These are phyloP conservation scores for Cyclophora punctaria DNA, from an alignment of 2,888 invertebrate species.

Conservation along the genomic window DNA sequence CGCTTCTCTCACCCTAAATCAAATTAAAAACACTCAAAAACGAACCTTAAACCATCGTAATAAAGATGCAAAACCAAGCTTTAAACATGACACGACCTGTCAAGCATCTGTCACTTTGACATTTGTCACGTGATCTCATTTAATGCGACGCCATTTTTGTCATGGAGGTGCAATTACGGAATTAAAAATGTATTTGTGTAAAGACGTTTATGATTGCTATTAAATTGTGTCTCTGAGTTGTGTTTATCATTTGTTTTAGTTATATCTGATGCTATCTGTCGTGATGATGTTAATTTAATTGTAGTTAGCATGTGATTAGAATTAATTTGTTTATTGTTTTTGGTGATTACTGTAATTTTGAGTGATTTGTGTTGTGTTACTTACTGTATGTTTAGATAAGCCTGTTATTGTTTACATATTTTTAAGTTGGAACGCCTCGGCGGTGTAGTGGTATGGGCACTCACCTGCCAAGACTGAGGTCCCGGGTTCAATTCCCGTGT, in stretches of 20 bases:
- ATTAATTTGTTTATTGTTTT: constrained; percentile 2
- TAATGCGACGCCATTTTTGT: constrained; percentile 50
- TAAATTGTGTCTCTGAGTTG: constrained; percentile 49
- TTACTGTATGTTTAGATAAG: too few relatives aligned
- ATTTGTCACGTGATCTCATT: constrained; percentile 69
- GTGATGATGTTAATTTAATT: constrained; percentile 21
- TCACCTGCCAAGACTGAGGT: too few relatives aligned
- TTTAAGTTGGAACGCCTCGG: too few relatives aligned
- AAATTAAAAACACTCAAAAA: background rate
- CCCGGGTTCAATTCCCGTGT: too few relatives aligned
- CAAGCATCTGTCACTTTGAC: constrained; percentile 60
- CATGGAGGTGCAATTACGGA: constrained; percentile 57
- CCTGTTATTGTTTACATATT: too few relatives aligned
- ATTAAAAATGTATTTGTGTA: constrained; percentile 67
- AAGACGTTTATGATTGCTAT: constrained; percentile 55
- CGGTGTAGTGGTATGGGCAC: too few relatives aligned
- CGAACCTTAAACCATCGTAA: constrained; percentile 6
- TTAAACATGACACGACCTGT: background rate
- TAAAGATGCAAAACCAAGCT: background rate
- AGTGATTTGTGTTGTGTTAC: too few relatives aligned
- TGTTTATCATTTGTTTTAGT: constrained; percentile 26
- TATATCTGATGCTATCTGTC: constrained; percentile 18
- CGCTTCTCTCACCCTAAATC: constrained; percentile 27
- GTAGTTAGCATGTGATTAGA: constrained; percentile 13
- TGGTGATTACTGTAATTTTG: background rate